Evolutionary conservation across 2,888 invertebrate genomes (phyloP).

Genomic region (Serrognathus titanus): DNA sequence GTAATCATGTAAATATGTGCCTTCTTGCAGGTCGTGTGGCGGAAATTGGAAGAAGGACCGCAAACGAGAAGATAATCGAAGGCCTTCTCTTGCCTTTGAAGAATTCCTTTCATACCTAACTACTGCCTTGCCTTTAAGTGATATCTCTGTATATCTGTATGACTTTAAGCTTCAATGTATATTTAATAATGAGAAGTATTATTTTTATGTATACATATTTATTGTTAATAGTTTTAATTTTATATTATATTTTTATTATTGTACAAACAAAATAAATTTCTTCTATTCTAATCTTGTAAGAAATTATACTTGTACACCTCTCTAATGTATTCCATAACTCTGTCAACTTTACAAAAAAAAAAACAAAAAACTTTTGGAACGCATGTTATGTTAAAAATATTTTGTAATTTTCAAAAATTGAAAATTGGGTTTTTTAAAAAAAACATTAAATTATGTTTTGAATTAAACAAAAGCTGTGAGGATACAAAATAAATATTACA

Average conservation of each 20-base stretch:
- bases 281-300: too few relatives aligned
- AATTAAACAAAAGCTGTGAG: too few relatives aligned
- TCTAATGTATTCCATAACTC: too few relatives aligned
- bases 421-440: too few relatives aligned
- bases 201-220: constrained; percentile 16
- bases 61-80: constrained; percentile 49
- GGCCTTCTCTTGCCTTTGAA: constrained; percentile 1
- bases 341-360: too few relatives aligned
- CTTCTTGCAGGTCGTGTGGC: constrained; percentile 73
- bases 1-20: background rate
- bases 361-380: too few relatives aligned
- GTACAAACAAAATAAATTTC: constrained; percentile 16
- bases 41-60: constrained; percentile 84
- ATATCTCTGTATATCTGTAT: background rate
- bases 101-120: constrained; percentile 1
- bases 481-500: too few relatives aligned
- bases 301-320: too few relatives aligned
- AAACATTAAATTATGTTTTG: too few relatives aligned
- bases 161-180: constrained; percentile 2
- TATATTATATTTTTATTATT: constrained; percentile 14
- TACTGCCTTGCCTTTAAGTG: constrained; percentile 9
- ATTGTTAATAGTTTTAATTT: constrained; percentile 15
- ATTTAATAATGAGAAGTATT: constrained; percentile 10
- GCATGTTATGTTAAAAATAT: too few relatives aligned
- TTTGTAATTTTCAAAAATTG: too few relatives aligned